Evolutionary conservation across 2,888 invertebrate genomes (phyloP).

Genomic region (Cremastinae sp.): DNA sequence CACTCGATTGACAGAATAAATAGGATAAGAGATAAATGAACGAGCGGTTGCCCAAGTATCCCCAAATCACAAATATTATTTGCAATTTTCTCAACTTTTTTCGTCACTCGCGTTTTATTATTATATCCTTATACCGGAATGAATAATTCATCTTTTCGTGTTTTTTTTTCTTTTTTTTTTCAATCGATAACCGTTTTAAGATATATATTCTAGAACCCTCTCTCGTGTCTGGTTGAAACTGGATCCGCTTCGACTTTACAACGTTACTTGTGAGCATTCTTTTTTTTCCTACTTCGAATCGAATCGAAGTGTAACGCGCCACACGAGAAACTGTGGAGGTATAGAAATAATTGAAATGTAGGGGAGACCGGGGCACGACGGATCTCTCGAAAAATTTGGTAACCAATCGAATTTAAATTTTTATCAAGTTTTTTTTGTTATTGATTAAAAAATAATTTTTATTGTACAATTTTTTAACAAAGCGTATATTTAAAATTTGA

Average conservation of each 20-base stretch:
- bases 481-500: too few species aligned
- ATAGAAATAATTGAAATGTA: too few species aligned
- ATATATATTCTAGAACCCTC: constrained; percentile 22
- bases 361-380: too few species aligned
- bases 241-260: constrained; percentile 53
- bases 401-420: too few species aligned
- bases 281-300: constrained; percentile 24
- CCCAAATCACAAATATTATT: neutral
- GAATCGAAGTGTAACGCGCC: constrained; percentile 9
- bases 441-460: too few species aligned
- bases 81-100: constrained; percentile 14
- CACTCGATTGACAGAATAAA: constrained; percentile 14
- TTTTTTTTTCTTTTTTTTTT: too few species aligned
- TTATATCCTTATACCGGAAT: too few species aligned
- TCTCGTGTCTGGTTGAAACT: constrained; percentile 49
- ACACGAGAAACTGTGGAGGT: constrained; percentile 8
- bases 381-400: too few species aligned
- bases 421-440: too few species aligned
- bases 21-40: neutral
- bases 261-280: constrained; percentile 43
- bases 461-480: too few species aligned
- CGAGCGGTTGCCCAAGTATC: constrained; percentile 14
- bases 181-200: constrained; percentile 46
- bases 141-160: constrained; percentile 20
- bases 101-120: too few species aligned